These are phyloP conservation scores for Dichetophora obliterata DNA, from an alignment of 2,888 invertebrate genomes.

Conservation along the genomic window DNA sequence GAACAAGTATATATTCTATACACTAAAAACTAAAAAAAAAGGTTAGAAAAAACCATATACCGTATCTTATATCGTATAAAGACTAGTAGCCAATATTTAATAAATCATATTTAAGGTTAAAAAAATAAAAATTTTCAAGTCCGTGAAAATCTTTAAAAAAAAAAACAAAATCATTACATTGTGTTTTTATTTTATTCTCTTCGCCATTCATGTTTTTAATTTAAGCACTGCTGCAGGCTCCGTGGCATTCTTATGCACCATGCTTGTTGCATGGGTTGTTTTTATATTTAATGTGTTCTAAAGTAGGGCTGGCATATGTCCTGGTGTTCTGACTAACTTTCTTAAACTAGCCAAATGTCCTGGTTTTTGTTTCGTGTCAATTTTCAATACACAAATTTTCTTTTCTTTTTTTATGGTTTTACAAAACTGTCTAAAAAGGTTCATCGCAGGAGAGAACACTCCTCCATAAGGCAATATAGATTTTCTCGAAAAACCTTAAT, in stretches of 20 bases:
- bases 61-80: constrained; percentile 22
- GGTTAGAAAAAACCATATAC: neutral
- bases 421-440: no score
- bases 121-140: constrained; percentile 28
- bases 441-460: no score
- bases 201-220: no score
- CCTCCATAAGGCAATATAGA: no score
- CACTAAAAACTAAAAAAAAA: neutral
- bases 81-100: constrained; percentile 10
- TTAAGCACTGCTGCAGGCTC: no score
- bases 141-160: constrained; percentile 2
- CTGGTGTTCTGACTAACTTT: no score
- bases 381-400: no score
- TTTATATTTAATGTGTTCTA: neutral
- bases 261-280: neutral
- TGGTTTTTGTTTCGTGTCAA: no score
- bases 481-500: no score
- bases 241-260: no score
- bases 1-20: constrained; percentile 10
- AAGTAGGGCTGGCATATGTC: neutral
- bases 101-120: neutral
- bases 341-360: no score
- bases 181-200: constrained; percentile 19
- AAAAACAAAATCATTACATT: constrained; percentile 26
- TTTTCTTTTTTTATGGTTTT: no score